Conservation (phyloP, 2,797 vertebrate genomes). For the Halcyon smyrnensis region DNA sequence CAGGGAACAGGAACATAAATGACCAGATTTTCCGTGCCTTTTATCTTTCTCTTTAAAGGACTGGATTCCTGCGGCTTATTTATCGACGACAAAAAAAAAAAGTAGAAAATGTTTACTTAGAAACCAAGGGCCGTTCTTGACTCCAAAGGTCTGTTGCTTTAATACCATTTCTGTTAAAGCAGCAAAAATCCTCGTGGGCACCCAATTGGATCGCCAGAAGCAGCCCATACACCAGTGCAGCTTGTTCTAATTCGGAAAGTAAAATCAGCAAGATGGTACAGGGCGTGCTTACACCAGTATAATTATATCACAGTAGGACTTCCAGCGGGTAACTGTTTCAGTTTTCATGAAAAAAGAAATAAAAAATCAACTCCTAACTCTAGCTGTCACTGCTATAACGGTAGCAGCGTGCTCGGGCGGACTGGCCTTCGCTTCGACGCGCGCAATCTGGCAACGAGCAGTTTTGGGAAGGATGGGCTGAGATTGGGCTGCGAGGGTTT, state of each 20-base stretch:
- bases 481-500: neutral
- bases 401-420: neutral
- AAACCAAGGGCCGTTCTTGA: neutral
- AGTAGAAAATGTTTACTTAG: neutral
- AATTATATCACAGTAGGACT: neutral
- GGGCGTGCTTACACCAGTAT: neutral
- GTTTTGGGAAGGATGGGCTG: neutral
- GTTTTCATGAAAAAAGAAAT: neutral
- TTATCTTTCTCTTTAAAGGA: conserved; percentile 16
- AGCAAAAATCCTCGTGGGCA: neutral
- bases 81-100: neutral
- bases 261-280: neutral
- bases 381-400: neutral
- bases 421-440: neutral
- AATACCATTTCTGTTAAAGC: neutral
- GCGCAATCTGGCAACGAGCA: neutral
- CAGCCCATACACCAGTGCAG: neutral
- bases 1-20: neutral
- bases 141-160: neutral
- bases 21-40: conserved; percentile 1
- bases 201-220: neutral
- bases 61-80: neutral
- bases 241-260: neutral
- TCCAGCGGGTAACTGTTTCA: neutral
- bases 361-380: neutral